A percentile compares a stretch with the other conserved stretches of the same genome.
Evolutionary conservation across 1,140 invertebrate genomes (phyloP).

Genomic region (Aphelenchoides fujianensis): DNA sequence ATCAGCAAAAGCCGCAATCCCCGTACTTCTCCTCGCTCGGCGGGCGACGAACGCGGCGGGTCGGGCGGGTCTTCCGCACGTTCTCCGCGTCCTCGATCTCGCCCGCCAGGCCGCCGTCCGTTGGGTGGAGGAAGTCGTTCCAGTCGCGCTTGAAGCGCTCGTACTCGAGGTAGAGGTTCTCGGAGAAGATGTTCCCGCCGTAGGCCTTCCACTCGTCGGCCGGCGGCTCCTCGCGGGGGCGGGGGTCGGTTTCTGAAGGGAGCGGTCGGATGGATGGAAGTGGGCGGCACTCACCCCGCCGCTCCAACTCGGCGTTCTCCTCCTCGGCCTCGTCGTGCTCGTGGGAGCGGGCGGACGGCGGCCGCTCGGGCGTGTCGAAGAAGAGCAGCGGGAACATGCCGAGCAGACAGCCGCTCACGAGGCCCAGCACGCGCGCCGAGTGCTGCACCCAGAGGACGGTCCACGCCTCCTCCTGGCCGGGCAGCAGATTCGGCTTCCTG

Average conservation of each 20-base stretch:
- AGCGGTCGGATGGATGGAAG: no score
- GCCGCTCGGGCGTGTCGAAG: constrained; percentile 32
- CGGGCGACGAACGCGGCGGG: no score
- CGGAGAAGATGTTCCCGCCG: neutral
- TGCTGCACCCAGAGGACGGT: constrained; percentile 59
- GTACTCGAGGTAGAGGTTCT: neutral
- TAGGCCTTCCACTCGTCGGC: neutral
- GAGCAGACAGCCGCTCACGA: constrained; percentile 83
- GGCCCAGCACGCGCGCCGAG: constrained; percentile 71
- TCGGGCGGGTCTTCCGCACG: no score
- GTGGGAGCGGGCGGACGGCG: neutral
- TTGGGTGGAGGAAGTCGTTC: neutral
- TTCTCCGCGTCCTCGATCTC: neutral
- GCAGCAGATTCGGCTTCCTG: constrained; percentile 72
- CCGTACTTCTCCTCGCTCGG: no score
- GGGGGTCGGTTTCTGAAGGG: neutral
- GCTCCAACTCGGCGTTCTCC: constrained; percentile 5
- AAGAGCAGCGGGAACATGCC: constrained; percentile 88
- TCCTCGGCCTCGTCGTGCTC: constrained; percentile 22
- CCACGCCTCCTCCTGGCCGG: constrained; percentile 78
- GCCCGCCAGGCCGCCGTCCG: neutral
- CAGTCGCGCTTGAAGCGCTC: neutral
- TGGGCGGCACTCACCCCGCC: neutral
- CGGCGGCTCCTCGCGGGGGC: neutral
- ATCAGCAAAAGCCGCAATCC: no score